phyloP scores from a whole-genome alignment of 1,140 invertebrate genomes.

The Atta texana region DNA sequence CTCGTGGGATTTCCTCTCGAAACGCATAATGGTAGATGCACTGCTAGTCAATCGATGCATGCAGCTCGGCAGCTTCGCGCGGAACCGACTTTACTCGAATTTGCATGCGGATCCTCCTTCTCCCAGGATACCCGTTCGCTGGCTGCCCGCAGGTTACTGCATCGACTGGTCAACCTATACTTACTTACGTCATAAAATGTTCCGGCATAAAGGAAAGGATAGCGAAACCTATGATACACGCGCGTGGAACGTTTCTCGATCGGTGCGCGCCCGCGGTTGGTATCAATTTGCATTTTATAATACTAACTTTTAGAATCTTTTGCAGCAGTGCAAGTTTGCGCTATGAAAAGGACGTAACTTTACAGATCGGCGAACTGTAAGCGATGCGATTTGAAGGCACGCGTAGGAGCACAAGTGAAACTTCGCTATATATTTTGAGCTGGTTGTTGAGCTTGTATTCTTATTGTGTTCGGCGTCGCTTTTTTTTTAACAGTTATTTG shows the following conservation, averaged over 20 bases:
- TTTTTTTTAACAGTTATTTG: conserved; percentile 9
- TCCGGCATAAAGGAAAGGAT: conserved; percentile 54
- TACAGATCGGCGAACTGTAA: conserved; percentile 34
- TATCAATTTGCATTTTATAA: conserved; percentile 60
- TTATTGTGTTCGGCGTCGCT: not conserved
- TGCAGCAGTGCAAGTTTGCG: conserved; percentile 33
- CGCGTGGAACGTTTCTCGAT: conserved; percentile 23
- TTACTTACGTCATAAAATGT: conserved; percentile 64
- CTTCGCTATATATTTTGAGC: conserved; percentile 31
- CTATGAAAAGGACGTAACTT: conserved; percentile 41
- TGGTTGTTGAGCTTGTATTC: not conserved
- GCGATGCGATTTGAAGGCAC: conserved; percentile 14
- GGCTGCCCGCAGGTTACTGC: conserved; percentile 57
- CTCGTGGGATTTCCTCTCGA: conserved; percentile 51
- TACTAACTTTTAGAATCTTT: conserved; percentile 48
- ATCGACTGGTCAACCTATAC: conserved; percentile 62
- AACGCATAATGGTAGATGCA: conserved; percentile 53
- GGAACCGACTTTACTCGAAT: conserved; percentile 66
- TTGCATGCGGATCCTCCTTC: conserved; percentile 71
- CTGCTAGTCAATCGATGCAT: conserved; percentile 54
- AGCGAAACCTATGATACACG: conserved; percentile 42
- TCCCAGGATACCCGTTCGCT: conserved; percentile 56
- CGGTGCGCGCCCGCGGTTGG: conserved; percentile 41
- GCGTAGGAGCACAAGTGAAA: conserved; percentile 27
- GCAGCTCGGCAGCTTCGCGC: conserved; percentile 57